phyloP scores from a whole-genome alignment of 2,797 vertebrate genomes.

The Rhabdomys pumilio region DNA sequence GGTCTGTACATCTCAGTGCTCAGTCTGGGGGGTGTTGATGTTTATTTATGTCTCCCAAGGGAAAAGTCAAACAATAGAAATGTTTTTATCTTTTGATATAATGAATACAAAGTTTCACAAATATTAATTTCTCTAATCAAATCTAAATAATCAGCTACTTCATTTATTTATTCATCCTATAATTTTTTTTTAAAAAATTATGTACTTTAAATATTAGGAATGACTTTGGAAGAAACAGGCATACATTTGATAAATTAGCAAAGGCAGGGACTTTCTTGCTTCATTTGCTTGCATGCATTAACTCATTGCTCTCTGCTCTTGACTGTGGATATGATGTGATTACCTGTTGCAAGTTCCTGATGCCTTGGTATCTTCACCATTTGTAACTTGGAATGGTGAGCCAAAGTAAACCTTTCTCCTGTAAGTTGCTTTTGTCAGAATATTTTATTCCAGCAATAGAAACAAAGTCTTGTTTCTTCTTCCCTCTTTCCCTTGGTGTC shows the following conservation, averaged over 20 bases:
- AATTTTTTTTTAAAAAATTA: not conserved
- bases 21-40: not conserved
- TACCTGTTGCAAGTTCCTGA: not conserved
- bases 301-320: not conserved
- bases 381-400: not conserved
- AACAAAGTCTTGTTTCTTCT: not conserved
- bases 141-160: not conserved
- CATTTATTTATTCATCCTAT: not conserved
- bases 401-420: not conserved
- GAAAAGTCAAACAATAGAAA: not conserved
- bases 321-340: not conserved
- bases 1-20: not conserved
- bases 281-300: not conserved
- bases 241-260: not conserved
- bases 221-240: no score
- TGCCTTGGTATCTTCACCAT: not conserved
- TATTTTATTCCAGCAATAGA: not conserved
- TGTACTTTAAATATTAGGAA: not conserved
- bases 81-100: not conserved
- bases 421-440: not conserved
- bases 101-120: not conserved
- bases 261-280: not conserved
- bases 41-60: not conserved
- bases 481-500: not conserved
- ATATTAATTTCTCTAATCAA: conserved; percentile 5